phyloP scores from a whole-genome alignment of 2,113 vertebrate species.

The Tringa solitaria region DNA sequence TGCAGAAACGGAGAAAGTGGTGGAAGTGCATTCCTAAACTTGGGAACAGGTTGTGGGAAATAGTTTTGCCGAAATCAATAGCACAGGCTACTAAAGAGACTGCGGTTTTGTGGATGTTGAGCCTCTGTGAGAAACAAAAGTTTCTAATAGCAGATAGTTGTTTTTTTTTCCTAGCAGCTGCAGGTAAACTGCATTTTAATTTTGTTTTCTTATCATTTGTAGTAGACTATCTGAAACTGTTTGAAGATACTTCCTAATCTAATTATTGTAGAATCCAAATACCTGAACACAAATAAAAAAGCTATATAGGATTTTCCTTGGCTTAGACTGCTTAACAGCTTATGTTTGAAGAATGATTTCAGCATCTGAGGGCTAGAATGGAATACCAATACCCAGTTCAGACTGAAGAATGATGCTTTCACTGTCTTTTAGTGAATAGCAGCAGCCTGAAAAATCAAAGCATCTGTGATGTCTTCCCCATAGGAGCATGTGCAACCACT shows the following conservation, averaged over 20 bases:
- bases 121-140: neutral
- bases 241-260: neutral
- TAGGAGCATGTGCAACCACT: neutral
- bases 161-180: neutral
- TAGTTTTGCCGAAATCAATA: neutral
- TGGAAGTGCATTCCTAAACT: neutral
- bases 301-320: neutral
- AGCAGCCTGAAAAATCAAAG: conserved; percentile 14
- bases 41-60: neutral
- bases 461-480: neutral
- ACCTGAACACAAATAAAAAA: neutral
- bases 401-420: neutral
- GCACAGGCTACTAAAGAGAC: neutral
- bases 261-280: neutral
- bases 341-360: neutral
- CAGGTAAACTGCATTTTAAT: neutral
- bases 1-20: neutral
- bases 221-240: neutral
- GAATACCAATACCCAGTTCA: neutral
- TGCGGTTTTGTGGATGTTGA: neutral
- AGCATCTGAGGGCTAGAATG: neutral
- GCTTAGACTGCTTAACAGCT: neutral
- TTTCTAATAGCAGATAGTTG: neutral
- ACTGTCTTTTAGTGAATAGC: neutral
- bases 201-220: neutral